Evolutionary conservation across 2,888 invertebrate genomes (phyloP), one percentile per base, ranked within the genome.

Genomic region (Galeruca laticollis): DNA sequence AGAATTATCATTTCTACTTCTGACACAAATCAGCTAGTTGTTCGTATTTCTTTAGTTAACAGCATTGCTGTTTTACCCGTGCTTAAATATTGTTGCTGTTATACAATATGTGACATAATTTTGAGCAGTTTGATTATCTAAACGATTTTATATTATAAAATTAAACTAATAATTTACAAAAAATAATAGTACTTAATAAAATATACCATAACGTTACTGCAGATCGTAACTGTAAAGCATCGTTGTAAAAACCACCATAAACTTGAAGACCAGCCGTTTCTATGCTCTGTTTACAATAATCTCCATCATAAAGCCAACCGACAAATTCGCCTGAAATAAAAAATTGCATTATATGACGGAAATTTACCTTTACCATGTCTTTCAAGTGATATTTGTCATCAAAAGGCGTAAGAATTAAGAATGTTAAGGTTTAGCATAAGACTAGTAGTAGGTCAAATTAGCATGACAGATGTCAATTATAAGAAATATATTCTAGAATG

Each of bases 221-320:
- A 8, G 47, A 47, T 9, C 8, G 15, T 47, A 47, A 47, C 10
- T 47, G 47, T 9, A 9, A 9, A 31, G 71, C 64, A 54, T 52
- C 56, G 68, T 93, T 94, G 87, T 95, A 95, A 81, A 91, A 94
- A 1, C 95, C 95, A 1, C 95, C 95, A 82, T 91, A 94, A 0
- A 95, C 94, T 83, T 95, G 94, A 0, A 95, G 87, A 68, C 94
- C 94, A 0, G 94, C 94, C 0, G 95, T 95, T 83, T 94, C 94
- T 78, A 95, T 94, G 82, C 95, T 95, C 76, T 94, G 92, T 79
- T 94, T 95, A 86, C 95, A 95, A 82, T 94, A 95, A 83, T 95
- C 95, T 0, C 95, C 95, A 80, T 95, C 95, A 80, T 95, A 95
- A 63, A 92, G 91, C 96, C 96, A 96, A 47, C 96, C 96, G 11